Base-by-base conservation (phyloP, 2,888 invertebrate species). In the Spodoptera picta region DNA sequence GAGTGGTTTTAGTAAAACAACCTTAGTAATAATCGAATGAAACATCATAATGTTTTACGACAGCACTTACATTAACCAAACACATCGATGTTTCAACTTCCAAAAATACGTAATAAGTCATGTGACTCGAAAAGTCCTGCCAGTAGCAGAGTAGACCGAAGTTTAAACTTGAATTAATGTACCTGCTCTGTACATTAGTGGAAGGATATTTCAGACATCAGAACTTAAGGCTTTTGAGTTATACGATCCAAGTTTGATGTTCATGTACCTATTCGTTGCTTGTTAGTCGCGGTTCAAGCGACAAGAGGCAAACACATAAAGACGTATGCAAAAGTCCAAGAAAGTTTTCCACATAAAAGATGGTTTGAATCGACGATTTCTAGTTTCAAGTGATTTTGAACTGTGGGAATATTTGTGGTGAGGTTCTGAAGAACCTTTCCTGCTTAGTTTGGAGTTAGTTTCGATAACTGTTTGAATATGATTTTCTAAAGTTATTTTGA, bases 191-290 rank as follows among this genome's bases (percentile, higher is more conserved):
- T 69, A 77, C 78, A 78, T 78, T 77, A 80, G 74, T 71, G 53
- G 53, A 59, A 79, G 60, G 61, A 62, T 80, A 71, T 77, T 83
- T 84, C 81, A 83, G 73, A 79, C 80, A 84, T 85, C 80, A 80
- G 78, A 86, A 87, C 82, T 87, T 86, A 79, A 86, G 83, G 76
- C 85, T 85, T 85, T 86, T 86, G 84, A 88, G 83, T 87, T 83
- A 86, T 84, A 89, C 85, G 86, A 87, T 79, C 75, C 63, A 89
- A 90, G 84, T 90, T 90, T 84, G 81, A 85, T 85, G 84, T 81
- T 87, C 84, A 82, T 84, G 82, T 77, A 36, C 36, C 36, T 36
- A 82, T 79, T 76, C 69, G 65, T 75, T 73, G 36, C 76, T 65
- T 72, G 75, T 75, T 81, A 66, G 67, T 43, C 43, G 49, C 43